phyloP scores from a whole-genome alignment of 2,888 invertebrate species.

The Ichneumoninae sp. region DNA sequence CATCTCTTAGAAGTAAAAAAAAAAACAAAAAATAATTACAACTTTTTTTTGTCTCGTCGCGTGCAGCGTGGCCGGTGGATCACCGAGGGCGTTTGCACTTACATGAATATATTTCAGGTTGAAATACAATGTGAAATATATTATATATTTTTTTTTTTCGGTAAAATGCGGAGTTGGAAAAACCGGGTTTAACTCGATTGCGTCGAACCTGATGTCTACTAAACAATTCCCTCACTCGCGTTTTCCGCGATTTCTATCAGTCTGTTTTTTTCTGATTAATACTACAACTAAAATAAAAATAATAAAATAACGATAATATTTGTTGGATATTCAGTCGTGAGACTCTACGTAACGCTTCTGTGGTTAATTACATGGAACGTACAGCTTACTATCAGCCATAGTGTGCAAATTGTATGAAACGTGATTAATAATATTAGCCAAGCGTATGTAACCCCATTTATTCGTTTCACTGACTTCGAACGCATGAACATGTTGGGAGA shows the following conservation, averaged over 20 bases:
- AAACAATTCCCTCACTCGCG: background rate
- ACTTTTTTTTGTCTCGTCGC: slow-evolving; percentile 55
- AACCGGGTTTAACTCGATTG: background rate
- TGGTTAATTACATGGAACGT: background rate
- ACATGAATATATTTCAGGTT: slow-evolving; percentile 18
- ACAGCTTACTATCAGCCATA: slow-evolving; percentile 23
- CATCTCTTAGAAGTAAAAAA: background rate
- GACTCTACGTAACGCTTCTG: background rate
- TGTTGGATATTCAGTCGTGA: background rate
- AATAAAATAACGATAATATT: background rate
- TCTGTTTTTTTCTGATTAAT: background rate
- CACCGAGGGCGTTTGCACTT: slow-evolving; percentile 35
- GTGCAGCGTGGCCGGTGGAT: slow-evolving; percentile 49
- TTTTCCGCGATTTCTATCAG: background rate
- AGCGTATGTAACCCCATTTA: slow-evolving; percentile 12
- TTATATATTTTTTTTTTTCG: too few species aligned
- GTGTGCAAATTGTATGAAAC: slow-evolving; percentile 15
- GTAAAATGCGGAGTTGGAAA: background rate
- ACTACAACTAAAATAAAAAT: background rate
- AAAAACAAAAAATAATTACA: background rate
- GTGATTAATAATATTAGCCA: background rate
- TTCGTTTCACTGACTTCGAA: slow-evolving; percentile 3
- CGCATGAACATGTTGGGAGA: slow-evolving; percentile 5
- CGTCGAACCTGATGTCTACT: slow-evolving; percentile 2
- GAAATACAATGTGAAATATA: background rate